Evolutionary conservation across 2,888 invertebrate genomes (phyloP).

Genomic region (Scaptomyza polygonia): DNA sequence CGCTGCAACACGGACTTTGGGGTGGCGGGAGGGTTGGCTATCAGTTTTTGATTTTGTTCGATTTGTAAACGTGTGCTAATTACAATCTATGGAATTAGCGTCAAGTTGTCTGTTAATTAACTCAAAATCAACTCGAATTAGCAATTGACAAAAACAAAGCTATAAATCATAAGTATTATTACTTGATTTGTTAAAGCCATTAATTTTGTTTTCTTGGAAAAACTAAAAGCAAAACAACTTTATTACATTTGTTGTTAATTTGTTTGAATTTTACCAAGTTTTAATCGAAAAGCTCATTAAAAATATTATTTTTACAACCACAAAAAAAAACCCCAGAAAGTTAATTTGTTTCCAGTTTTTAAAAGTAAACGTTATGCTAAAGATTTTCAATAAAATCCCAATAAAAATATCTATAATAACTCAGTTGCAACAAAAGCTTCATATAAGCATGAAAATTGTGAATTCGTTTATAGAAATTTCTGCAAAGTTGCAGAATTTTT

Average conservation of each 20-base stretch:
- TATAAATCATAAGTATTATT: neutral
- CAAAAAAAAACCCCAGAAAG: neutral
- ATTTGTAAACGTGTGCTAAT: slow-evolving; percentile 9
- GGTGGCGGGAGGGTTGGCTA: neutral
- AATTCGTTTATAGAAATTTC: slow-evolving; percentile 19
- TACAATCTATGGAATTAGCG: slow-evolving; percentile 18
- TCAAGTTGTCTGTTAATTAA: slow-evolving; percentile 27
- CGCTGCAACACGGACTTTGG: slow-evolving; percentile 58
- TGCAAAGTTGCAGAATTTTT: slow-evolving; percentile 42
- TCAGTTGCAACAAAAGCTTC: slow-evolving; percentile 24
- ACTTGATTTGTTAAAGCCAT: neutral
- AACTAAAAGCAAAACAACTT: neutral
- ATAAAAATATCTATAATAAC: too few relatives aligned
- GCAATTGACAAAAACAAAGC: neutral
- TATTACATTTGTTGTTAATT: too few relatives aligned
- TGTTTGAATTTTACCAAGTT: too few relatives aligned
- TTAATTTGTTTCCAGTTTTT: neutral
- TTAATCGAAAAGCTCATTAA: too few relatives aligned
- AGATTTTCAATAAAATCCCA: neutral
- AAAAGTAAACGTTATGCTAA: neutral
- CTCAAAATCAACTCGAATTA: slow-evolving; percentile 12
- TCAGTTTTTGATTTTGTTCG: slow-evolving; percentile 9
- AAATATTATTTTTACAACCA: too few relatives aligned
- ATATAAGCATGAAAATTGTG: slow-evolving; percentile 9
- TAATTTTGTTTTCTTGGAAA: neutral